Evolutionary conservation across 2,888 invertebrate species (phyloP).

Genomic region (Eristalis pertinax): DNA sequence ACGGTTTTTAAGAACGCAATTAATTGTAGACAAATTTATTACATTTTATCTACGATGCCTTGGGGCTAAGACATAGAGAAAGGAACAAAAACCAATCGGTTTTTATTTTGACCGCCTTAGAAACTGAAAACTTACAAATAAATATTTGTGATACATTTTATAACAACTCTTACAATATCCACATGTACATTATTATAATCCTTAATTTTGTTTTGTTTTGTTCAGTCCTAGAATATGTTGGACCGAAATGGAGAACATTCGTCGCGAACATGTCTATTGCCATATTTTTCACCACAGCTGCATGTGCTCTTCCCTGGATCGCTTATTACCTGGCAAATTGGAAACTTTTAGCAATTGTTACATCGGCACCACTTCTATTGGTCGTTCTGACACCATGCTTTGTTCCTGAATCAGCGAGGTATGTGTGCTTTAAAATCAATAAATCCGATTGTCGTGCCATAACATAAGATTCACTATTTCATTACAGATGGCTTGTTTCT

Average conservation of each 20-base stretch:
- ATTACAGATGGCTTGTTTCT: constrained; percentile 89
- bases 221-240: constrained; percentile 92
- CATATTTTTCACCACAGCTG: constrained; percentile 91
- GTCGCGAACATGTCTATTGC: constrained; percentile 96
- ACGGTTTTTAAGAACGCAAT: background rate
- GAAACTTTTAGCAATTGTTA: constrained; percentile 89
- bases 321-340: constrained; percentile 91
- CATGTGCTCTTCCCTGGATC: constrained; percentile 91
- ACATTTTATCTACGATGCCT: background rate
- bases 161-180: background rate
- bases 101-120: background rate
- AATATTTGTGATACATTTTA: background rate
- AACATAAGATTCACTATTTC: background rate
- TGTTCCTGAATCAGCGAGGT: constrained; percentile 93
- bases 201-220: constrained; percentile 66
- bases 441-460: background rate
- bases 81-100: background rate
- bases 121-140: background rate
- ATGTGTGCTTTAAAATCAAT: constrained; percentile 80
- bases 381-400: constrained; percentile 88
- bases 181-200: background rate
- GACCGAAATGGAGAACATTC: constrained; percentile 94
- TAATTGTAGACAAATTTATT: background rate
- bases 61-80: background rate
- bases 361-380: constrained; percentile 89